Conservation (phyloP, 1,140 invertebrate species). For the Metopolophium dirhodum region DNA sequence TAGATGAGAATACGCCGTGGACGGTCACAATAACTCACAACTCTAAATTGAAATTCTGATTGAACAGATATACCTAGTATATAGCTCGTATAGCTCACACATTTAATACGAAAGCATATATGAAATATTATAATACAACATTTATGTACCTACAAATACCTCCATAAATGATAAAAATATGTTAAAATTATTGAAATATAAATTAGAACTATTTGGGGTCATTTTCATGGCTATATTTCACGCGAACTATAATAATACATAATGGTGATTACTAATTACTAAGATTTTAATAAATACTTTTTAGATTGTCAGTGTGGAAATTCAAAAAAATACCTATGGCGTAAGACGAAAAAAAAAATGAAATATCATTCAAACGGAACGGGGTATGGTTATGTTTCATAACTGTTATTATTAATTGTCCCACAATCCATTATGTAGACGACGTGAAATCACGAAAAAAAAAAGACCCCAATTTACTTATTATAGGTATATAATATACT, state of each 20-base stretch:
- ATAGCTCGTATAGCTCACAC: background rate
- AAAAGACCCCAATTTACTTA: background rate
- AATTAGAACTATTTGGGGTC: background rate
- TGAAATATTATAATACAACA: background rate
- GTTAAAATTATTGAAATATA: background rate
- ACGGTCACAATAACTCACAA: background rate
- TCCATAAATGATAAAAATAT: background rate
- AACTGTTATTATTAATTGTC: slow-evolving; percentile 31
- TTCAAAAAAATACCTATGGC: background rate
- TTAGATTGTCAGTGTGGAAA: background rate
- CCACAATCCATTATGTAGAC: background rate
- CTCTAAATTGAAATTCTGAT: background rate
- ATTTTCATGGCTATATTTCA: background rate
- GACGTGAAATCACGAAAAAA: background rate
- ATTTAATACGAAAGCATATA: background rate
- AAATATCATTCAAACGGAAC: slow-evolving; percentile 14
- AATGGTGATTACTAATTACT: background rate
- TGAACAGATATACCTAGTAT: background rate
- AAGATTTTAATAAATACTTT: background rate
- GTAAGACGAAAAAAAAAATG: background rate
- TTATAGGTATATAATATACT: background rate
- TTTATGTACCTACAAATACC: background rate
- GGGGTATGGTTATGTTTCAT: background rate
- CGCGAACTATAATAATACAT: background rate
- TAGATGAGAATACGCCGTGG: background rate